Conservation (phyloP, 2,797 vertebrate genomes). For the Urophycis tenuis region DNA sequence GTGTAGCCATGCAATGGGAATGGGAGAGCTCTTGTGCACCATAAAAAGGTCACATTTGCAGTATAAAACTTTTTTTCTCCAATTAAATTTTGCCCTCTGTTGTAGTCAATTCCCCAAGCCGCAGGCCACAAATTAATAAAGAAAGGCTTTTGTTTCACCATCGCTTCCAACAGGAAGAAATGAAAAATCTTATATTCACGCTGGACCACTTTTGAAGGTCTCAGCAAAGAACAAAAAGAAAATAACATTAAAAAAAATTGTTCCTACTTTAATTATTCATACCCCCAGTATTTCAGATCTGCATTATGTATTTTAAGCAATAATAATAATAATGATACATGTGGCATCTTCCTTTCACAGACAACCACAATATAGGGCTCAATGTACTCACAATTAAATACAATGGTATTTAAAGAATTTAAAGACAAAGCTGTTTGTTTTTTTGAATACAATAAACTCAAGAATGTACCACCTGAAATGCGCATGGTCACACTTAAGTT, state of each 20-base stretch:
- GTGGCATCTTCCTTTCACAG: not conserved
- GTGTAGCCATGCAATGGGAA: slow-evolving; percentile 14
- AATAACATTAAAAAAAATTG: slow-evolving; percentile 48
- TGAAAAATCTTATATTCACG: slow-evolving; percentile 64
- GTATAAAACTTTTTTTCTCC: slow-evolving; percentile 65
- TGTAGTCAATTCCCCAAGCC: slow-evolving; percentile 66
- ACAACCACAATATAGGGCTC: not conserved
- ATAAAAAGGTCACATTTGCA: slow-evolving; percentile 59
- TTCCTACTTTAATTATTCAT: slow-evolving; percentile 59
- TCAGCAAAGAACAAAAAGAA: slow-evolving; percentile 62
- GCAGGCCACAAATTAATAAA: slow-evolving; percentile 72
- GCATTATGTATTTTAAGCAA: slow-evolving; percentile 45
- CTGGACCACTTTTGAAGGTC: slow-evolving; percentile 58
- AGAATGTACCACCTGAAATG: not conserved
- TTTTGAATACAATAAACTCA: not conserved
- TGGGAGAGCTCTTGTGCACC: slow-evolving; percentile 37
- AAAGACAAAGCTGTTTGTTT: not conserved
- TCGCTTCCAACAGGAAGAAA: slow-evolving; percentile 48
- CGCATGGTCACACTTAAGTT: not conserved
- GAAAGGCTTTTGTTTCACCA: slow-evolving; percentile 64
- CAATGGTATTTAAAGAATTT: not conserved
- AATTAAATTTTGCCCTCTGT: slow-evolving; percentile 62
- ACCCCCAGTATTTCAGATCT: slow-evolving; percentile 58
- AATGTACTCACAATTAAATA: not conserved
- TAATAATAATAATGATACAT: slow-evolving; percentile 30